A percentile compares a stretch with the other conserved stretches of the same genome.
phyloP scores from a whole-genome alignment of 2,888 invertebrate genomes.

The Prosapia bicincta region DNA sequence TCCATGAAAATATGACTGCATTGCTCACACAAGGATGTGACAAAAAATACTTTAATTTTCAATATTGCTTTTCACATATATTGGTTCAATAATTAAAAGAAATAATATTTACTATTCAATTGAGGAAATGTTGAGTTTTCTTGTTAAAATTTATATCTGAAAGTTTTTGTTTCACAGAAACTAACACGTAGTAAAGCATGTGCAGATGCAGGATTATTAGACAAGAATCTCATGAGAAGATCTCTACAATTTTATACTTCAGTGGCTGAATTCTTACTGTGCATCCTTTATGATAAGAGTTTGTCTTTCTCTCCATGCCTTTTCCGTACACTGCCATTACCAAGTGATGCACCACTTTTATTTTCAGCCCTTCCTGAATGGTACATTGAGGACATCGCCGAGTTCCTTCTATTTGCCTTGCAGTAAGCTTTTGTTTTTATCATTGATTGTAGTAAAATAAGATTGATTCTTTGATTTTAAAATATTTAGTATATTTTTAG shows the following conservation, averaged over 20 bases:
- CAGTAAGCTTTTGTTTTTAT: too few species aligned
- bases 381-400: slow-evolving; percentile 96
- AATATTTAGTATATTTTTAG: too few species aligned
- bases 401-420: slow-evolving; percentile 88
- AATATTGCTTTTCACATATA: too few species aligned
- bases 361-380: slow-evolving; percentile 95
- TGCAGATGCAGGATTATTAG: slow-evolving; percentile 85
- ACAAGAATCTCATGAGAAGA: slow-evolving; percentile 75
- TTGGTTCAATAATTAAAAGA: too few species aligned
- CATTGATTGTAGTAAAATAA: too few species aligned
- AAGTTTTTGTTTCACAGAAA: slow-evolving; percentile 34
- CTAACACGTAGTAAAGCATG: slow-evolving; percentile 69
- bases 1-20: too few species aligned
- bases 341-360: slow-evolving; percentile 61
- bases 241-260: slow-evolving; percentile 85
- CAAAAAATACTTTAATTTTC: too few species aligned
- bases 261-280: slow-evolving; percentile 74
- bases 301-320: slow-evolving; percentile 46
- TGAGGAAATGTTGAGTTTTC: not conserved
- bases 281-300: slow-evolving; percentile 57
- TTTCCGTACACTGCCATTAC: slow-evolving; percentile 49
- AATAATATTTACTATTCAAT: not conserved
- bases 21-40: too few species aligned
- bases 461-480: too few species aligned
- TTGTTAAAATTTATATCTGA: too few species aligned